Conservation (phyloP, 2,888 invertebrate species). For the Camptogramma bilineatum region DNA sequence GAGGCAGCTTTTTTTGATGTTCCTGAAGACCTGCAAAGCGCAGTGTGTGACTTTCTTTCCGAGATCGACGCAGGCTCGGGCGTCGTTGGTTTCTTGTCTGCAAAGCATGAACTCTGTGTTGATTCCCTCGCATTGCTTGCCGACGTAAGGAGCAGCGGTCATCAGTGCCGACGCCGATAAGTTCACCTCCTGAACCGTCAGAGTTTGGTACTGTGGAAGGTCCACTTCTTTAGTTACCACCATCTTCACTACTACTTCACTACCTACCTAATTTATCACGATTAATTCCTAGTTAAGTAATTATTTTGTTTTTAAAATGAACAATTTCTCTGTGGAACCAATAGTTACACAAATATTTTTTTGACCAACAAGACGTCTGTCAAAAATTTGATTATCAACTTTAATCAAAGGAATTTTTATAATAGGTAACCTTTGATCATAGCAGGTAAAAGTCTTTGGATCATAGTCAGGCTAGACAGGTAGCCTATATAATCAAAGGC, state of each 20-base stretch:
- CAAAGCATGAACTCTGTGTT: slow-evolving; percentile 98
- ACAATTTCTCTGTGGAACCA: neutral
- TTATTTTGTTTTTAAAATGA: no score
- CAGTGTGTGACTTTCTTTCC: slow-evolving; percentile 96
- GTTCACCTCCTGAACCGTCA: slow-evolving; percentile 77
- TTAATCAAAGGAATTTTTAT: no score
- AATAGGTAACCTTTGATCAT: no score
- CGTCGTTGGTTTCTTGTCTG: slow-evolving; percentile 91
- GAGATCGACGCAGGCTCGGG: slow-evolving; percentile 92
- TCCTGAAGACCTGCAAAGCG: slow-evolving; percentile 92
- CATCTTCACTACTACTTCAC: slow-evolving; percentile 71
- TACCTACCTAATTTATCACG: neutral
- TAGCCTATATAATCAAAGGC: no score
- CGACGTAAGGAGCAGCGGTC: slow-evolving; percentile 95
- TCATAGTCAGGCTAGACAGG: no score
- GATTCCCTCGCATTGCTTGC: slow-evolving; percentile 94
- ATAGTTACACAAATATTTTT: neutral
- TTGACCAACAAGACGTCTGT: neutral
- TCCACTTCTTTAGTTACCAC: slow-evolving; percentile 87
- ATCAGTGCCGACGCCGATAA: slow-evolving; percentile 92
- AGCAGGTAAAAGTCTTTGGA: no score
- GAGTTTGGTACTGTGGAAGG: slow-evolving; percentile 28
- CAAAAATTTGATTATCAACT: neutral
- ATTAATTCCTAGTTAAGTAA: neutral
- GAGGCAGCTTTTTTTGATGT: slow-evolving; percentile 92